Percentiles rank a stretch among this genome's conserved stretches.
phyloP scores from a whole-genome alignment of 2,797 vertebrate genomes.

The Zalophus californianus region DNA sequence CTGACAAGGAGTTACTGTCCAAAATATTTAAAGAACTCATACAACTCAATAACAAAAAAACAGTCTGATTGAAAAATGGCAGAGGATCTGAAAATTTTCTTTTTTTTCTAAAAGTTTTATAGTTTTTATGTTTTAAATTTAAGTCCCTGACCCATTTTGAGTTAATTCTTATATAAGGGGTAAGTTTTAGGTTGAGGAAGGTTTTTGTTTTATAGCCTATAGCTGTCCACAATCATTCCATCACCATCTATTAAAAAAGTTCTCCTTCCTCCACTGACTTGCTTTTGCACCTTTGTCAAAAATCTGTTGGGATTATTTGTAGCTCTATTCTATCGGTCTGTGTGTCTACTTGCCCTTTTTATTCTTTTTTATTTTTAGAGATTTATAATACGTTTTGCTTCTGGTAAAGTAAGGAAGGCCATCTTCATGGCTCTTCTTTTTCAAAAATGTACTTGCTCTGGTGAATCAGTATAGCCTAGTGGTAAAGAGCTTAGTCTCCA shows the following conservation, averaged over 20 bases:
- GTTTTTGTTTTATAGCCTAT: not conserved
- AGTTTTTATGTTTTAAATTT: conserved; percentile 4
- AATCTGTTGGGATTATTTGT: not conserved
- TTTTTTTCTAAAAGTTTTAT: not conserved
- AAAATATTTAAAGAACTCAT: not conserved
- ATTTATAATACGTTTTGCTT: not conserved
- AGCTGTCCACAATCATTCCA: not conserved
- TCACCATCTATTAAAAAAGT: not conserved
- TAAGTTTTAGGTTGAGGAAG: not conserved
- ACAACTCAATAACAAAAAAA: not conserved
- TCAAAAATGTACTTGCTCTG: not conserved
- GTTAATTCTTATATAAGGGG: not conserved
- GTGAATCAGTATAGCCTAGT: not conserved
- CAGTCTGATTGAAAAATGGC: not conserved
- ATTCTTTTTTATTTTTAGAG: not conserved
- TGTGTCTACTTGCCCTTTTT: not conserved
- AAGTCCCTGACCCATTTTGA: not conserved
- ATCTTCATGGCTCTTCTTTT: not conserved
- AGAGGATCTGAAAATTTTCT: not conserved
- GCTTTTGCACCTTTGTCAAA: not conserved
- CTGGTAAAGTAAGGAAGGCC: not conserved
- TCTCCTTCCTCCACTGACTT: not conserved
- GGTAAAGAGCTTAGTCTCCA: not conserved
- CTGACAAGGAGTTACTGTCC: not conserved
- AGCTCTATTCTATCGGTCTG: not conserved